Conservation (phyloP, 2,888 invertebrate species). For the Pterostichus niger region DNA sequence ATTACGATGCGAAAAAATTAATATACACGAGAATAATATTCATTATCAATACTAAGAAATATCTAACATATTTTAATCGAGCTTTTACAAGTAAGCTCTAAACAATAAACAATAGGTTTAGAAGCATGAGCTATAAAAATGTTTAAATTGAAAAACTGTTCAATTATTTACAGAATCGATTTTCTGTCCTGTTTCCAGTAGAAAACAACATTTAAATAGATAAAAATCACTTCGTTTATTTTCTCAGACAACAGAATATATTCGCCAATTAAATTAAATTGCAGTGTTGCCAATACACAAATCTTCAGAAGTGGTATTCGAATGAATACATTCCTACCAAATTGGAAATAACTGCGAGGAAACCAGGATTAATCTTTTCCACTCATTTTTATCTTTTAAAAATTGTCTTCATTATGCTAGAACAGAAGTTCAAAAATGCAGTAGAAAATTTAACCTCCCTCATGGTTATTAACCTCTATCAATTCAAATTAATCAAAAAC, state of each 20-base stretch:
- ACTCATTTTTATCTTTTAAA: neutral
- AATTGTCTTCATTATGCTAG: neutral
- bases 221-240: constrained; percentile 38
- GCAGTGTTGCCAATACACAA: constrained; percentile 35
- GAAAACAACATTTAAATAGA: constrained; percentile 36
- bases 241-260: constrained; percentile 42
- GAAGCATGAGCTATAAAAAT: neutral
- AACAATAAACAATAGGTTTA: neutral
- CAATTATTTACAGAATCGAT: constrained; percentile 37
- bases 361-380: neutral
- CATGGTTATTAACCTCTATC: constrained; percentile 11
- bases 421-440: constrained; percentile 17
- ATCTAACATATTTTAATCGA: too few species aligned
- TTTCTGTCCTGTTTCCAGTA: constrained; percentile 37
- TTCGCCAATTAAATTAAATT: constrained; percentile 54
- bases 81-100: too few species aligned
- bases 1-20: too few species aligned
- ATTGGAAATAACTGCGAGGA: constrained; percentile 3
- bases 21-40: too few species aligned
- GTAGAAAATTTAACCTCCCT: neutral
- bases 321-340: constrained; percentile 27
- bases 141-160: constrained; percentile 15
- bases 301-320: constrained; percentile 17
- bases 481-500: constrained; percentile 17
- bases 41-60: too few species aligned